Conservation (phyloP, 2,888 invertebrate species). For the Aricia artaxerxes region DNA sequence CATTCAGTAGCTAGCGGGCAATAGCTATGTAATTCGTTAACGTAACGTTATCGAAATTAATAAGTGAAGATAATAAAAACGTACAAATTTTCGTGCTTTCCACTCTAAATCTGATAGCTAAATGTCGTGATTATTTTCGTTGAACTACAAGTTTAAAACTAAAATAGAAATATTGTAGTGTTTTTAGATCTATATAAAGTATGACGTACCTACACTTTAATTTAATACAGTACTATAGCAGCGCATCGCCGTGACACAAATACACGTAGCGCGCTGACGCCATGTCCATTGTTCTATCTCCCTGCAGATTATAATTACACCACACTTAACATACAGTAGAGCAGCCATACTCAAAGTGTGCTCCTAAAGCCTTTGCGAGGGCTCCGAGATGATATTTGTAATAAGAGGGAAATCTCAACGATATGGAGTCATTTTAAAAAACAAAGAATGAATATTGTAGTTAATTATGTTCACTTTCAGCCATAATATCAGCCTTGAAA, state of each 20-base stretch:
- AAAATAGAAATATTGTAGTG: too few relatives aligned
- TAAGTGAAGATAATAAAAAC: too few relatives aligned
- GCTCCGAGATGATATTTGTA: not conserved
- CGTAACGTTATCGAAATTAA: too few relatives aligned
- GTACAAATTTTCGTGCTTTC: too few relatives aligned
- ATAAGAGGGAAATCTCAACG: not conserved
- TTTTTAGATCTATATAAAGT: not conserved
- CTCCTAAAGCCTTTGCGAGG: not conserved
- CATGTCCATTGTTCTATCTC: slow-evolving; percentile 14
- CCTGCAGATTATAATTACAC: not conserved
- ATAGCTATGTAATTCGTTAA: too few relatives aligned
- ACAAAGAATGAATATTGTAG: not conserved
- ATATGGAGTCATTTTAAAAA: not conserved
- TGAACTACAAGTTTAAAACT: too few relatives aligned
- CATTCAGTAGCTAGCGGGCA: too few relatives aligned
- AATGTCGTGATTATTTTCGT: too few relatives aligned
- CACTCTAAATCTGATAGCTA: too few relatives aligned
- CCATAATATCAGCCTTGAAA: too few relatives aligned
- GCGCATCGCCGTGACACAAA: slow-evolving; percentile 19
- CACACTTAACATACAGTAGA: not conserved
- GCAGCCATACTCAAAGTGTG: not conserved
- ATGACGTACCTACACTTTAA: not conserved
- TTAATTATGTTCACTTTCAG: too few relatives aligned
- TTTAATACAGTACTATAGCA: not conserved
- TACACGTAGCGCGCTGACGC: not conserved